Conservation (phyloP, 1,140 invertebrate species). For the Drosophila bocki region DNA sequence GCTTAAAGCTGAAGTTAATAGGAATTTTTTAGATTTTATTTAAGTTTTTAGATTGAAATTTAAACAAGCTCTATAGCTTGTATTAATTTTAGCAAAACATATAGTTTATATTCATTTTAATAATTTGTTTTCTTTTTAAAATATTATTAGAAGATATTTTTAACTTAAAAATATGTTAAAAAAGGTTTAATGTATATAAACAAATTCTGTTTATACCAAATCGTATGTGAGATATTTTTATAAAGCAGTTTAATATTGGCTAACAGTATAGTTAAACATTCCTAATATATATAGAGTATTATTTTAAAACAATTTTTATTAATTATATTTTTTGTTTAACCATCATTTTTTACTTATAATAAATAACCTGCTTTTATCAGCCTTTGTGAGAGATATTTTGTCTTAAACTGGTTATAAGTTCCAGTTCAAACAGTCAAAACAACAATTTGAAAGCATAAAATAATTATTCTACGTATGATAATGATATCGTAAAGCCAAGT, state of each 20-base stretch:
- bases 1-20: neutral
- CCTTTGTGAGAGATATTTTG: no score
- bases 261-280: no score
- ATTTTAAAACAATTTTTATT: neutral
- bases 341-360: neutral
- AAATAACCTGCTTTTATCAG: neutral
- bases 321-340: neutral
- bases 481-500: conserved; percentile 1
- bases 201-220: no score
- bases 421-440: neutral
- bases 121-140: neutral
- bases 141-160: no score
- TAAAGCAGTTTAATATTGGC: no score
- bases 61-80: no score
- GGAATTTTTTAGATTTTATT: neutral
- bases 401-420: neutral
- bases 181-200: no score
- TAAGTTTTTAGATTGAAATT: neutral
- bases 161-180: no score
- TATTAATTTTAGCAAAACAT: no score
- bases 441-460: neutral
- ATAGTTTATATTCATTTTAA: neutral
- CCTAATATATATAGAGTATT: neutral
- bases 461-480: neutral
- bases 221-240: no score